Percentiles rank a stretch among this genome's conserved stretches.
Evolutionary conservation across 1,140 invertebrate genomes (phyloP).

Genomic region (Reticulitermes speratus): DNA sequence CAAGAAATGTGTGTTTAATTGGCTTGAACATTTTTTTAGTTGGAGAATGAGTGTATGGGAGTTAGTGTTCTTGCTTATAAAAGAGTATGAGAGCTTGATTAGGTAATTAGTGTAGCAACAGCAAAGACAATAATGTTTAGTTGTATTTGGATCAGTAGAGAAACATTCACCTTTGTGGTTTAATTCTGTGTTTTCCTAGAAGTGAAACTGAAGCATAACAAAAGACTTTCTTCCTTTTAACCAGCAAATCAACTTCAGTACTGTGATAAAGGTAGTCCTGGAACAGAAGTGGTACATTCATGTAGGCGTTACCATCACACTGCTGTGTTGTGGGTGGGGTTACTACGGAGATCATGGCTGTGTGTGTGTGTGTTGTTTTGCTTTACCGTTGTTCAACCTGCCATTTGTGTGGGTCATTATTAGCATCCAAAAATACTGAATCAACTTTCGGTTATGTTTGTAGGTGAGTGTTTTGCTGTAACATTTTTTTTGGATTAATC

Average conservation of each 20-base stretch:
- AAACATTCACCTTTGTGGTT: not conserved
- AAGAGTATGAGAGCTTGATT: not conserved
- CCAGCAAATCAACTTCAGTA: not conserved
- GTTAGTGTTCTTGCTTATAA: not conserved
- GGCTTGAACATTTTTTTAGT: not conserved
- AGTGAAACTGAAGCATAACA: not conserved
- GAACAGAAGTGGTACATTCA: not conserved
- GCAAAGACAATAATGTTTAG: not conserved
- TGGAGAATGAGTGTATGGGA: no score
- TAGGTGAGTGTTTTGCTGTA: no score
- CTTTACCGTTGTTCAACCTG: not conserved
- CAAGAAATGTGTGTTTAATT: not conserved
- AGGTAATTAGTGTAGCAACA: no score
- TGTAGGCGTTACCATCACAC: not conserved
- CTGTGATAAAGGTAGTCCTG: not conserved
- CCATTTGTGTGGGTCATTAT: no score
- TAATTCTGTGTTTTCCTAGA: not conserved
- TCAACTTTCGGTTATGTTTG: no score
- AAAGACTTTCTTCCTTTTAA: not conserved
- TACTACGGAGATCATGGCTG: not conserved
- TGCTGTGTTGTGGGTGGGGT: not conserved
- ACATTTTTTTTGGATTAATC: no score
- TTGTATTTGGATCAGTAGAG: not conserved
- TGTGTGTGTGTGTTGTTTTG: not conserved
- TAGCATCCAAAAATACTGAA: no score